Evolutionary conservation across 1,140 invertebrate genomes (phyloP), one percentile per base, ranked within the genome.

Genomic region (Drosophila bipectinata): DNA sequence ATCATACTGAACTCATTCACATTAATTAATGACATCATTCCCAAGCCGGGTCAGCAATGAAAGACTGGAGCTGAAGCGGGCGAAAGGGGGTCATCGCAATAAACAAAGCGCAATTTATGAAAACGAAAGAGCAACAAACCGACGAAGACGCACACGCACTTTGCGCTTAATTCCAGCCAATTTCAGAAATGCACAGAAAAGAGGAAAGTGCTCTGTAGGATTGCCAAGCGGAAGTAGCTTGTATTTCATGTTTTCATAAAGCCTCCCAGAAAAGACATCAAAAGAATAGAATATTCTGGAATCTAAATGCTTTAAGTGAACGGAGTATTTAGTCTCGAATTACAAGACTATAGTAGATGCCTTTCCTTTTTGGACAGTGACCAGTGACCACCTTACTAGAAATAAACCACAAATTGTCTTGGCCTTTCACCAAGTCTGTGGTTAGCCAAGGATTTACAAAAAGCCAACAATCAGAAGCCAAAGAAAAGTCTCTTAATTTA

Each of bases 1-100:
- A 88, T 88, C 83, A 88, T 88, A 88, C 83, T 88, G 83, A 88
- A 88, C 83, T 88, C 83, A 88, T 88, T 88, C 83, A 88, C 83
- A 88, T 88, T 88, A 88, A 88, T 88, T 88, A 88, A 88, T 88
- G 83, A 88, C 83, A 88, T 88, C 83, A 88, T 88, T 73, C 79
- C 58, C 63, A 85, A 75, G 79, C 64, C 57, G 74, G 32, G 54
- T 56, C 68, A 73, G 34, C 49, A 52, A 67, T 62, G 73, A 77
- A 75, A 53, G 77, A 32, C 26, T n/a, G 71, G 49, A 37, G 26
- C 44, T 41, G 41, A 37, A 9, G 47, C n/a, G 7, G 9, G 37
- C 6, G 21, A 15, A 51, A 48, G 53, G 53, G 52, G 44, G 59
- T 24, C 44, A 53, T 37, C 59, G 55, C 41, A 64, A 74, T 74